Evolutionary conservation across 2,888 invertebrate genomes (phyloP).

Genomic region (Drosophila melanosoma): DNA sequence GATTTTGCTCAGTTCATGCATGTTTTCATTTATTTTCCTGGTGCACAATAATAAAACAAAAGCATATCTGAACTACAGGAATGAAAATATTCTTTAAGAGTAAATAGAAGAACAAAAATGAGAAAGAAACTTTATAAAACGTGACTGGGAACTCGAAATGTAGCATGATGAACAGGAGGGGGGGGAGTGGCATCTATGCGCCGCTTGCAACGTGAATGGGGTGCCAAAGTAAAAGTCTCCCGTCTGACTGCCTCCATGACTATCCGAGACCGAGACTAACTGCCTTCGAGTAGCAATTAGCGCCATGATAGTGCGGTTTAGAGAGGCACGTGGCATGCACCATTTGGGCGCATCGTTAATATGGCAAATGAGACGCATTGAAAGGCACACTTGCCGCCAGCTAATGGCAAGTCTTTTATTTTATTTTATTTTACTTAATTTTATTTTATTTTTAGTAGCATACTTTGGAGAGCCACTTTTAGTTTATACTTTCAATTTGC

Average conservation of each 20-base stretch:
- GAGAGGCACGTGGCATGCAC: constrained; percentile 56
- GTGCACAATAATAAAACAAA: constrained; percentile 22
- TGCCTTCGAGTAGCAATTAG: constrained; percentile 78
- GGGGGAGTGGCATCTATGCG: neutral
- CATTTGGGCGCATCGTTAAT: constrained; percentile 55
- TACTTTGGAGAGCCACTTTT: constrained; percentile 50
- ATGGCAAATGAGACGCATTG: constrained; percentile 65
- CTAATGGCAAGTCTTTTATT: constrained; percentile 29
- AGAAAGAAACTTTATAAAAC: constrained; percentile 68
- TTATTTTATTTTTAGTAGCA: constrained; percentile 50
- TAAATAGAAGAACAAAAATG: constrained; percentile 49
- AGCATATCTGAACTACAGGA: constrained; percentile 39
- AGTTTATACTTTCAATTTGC: constrained; percentile 68
- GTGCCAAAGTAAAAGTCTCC: constrained; percentile 16
- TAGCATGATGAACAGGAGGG: neutral
- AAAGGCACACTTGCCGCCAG: constrained; percentile 38
- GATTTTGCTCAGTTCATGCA: constrained; percentile 16
- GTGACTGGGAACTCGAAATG: constrained; percentile 64
- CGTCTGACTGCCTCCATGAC: constrained; percentile 45
- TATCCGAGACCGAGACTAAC: constrained; percentile 31
- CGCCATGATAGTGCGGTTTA: constrained; percentile 74
- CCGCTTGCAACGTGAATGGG: constrained; percentile 11
- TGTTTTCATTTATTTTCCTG: constrained; percentile 9
- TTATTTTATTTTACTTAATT: constrained; percentile 9
- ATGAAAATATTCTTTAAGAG: constrained; percentile 36